phyloP scores from a whole-genome alignment of 2,797 vertebrate species.

The Sylvia borin region DNA sequence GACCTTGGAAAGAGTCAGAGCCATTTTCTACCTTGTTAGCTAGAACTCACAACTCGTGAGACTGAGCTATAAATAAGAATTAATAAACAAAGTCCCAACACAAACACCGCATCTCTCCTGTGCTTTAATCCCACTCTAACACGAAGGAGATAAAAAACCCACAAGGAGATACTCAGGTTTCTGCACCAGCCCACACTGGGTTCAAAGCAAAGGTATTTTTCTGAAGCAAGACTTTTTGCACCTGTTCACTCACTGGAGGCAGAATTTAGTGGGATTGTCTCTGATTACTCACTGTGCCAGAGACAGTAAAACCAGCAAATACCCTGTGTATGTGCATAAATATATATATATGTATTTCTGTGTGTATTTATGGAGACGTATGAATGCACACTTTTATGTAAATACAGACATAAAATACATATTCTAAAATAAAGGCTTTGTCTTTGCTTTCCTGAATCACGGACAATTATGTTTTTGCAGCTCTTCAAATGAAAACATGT shows the following conservation, averaged over 20 bases:
- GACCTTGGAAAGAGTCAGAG: too few species aligned
- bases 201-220: background rate
- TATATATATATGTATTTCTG: background rate
- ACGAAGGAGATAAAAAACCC: too few species aligned
- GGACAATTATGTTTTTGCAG: background rate
- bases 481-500: background rate
- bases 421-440: background rate
- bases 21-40: too few species aligned
- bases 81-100: too few species aligned
- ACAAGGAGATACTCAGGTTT: background rate
- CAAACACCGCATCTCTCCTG: too few species aligned
- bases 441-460: background rate
- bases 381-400: background rate
- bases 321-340: background rate
- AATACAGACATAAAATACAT: background rate
- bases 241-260: background rate
- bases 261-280: background rate
- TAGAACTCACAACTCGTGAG: too few species aligned
- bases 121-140: too few species aligned
- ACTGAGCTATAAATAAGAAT: too few species aligned
- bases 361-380: background rate
- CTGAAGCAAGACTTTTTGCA: background rate
- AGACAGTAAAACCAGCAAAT: accelerated
- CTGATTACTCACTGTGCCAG: background rate
- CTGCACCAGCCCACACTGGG: background rate